A percentile compares a stretch with the other conserved stretches of the same genome.
phyloP scores from a whole-genome alignment of 1,140 invertebrate genomes.

The Hypsibius dujardini region DNA sequence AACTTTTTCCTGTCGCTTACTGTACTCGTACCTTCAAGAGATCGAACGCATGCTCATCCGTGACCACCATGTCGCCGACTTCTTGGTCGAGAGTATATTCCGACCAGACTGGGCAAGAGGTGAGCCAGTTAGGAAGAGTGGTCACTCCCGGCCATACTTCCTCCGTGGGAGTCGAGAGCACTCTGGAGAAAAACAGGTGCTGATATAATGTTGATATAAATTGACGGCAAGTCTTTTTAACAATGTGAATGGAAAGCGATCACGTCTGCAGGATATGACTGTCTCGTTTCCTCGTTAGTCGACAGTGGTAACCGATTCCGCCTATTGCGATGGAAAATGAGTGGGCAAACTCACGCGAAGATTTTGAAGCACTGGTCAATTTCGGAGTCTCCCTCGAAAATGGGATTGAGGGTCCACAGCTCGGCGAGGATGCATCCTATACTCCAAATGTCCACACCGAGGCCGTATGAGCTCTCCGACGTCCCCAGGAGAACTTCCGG shows the following conservation, averaged over 20 bases:
- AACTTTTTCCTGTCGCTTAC: neutral
- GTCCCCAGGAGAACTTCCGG: conserved; percentile 82
- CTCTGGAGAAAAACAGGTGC: conserved; percentile 30
- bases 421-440: conserved; percentile 90
- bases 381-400: conserved; percentile 88
- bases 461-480: conserved; percentile 1
- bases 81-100: conserved; percentile 45
- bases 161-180: conserved; percentile 73
- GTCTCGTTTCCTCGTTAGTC: no score
- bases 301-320: no score
- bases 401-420: conserved; percentile 69
- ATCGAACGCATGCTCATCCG: conserved; percentile 46
- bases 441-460: conserved; percentile 81
- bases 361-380: conserved; percentile 86
- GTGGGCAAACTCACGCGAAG: conserved; percentile 45
- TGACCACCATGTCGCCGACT: conserved; percentile 38
- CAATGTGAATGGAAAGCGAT: no score
- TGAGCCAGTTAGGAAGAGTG: conserved; percentile 66
- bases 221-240: no score
- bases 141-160: conserved; percentile 76
- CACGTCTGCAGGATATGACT: no score
- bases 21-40: conserved; percentile 43
- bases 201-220: no score
- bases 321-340: no score
- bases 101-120: conserved; percentile 72